Base-by-base conservation (phyloP, 2,888 invertebrate genomes). In the Campoplex capitator region DNA sequence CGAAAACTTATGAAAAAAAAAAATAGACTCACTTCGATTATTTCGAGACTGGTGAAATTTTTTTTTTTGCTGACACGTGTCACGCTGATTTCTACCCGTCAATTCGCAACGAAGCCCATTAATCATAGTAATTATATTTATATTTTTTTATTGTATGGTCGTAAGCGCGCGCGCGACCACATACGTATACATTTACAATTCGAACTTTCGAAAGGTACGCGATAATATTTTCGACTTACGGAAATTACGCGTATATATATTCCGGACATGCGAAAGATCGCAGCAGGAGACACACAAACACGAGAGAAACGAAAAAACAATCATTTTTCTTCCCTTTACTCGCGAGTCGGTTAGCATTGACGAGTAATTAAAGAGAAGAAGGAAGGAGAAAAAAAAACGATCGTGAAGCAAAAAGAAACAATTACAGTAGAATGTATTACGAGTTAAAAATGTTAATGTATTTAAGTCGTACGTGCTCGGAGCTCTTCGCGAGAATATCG, bases 401-500 rank as follows among this genome's bases (percentile, higher is more conserved):
- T 62, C 32, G 73, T 23, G 23, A 23, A 73, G 54, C 18, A 13
- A 56, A 54, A 54, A 54, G 54, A 18, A 38, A 70, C 70, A 73
- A 73, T 62, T 62, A 62, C 3, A 45, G 62, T 56, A n/a, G 51
- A 65, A 51, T 38, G 54, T 62, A 51, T 67, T 35, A 65, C 65
- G 67, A 67, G 23, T 16, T 8, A 48, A 62, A 62, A 75, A 62
- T 62, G 62, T 51, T 58, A 75, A 75, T 75, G n/a, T 45, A 78
- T 68, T 42, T 56, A 42, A 62, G 32, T 68, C 35, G 62, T 48
- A 62, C 23, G 8, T 28, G 62, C 62, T 32, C 16, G 48, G 9
- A 42, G 16, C 18, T 76, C 45, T 76, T 32, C 11, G 16, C 48
- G 35, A 48, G 51, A 80, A 65, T 73, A 65, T 86, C 86, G 86